Evolutionary conservation across 2,113 vertebrate species (phyloP).

Genomic region (Lampris incognitus): DNA sequence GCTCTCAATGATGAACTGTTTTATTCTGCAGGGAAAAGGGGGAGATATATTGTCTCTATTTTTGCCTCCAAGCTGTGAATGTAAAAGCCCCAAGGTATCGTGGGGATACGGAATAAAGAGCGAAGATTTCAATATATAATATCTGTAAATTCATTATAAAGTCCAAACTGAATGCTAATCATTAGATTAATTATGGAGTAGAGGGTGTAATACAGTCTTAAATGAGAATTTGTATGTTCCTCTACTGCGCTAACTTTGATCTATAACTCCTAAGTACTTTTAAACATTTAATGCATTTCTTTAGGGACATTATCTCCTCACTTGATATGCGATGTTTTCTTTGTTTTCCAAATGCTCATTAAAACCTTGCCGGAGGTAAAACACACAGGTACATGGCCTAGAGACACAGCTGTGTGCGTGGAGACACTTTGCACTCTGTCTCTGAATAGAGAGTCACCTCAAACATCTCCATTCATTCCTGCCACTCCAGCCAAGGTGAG

Average conservation of each 20-base stretch:
- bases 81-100: constrained; percentile 20
- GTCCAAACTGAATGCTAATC: constrained; percentile 59
- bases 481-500: constrained; percentile 21
- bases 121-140: constrained; percentile 27
- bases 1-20: constrained; percentile 16
- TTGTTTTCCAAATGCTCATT: constrained; percentile 77
- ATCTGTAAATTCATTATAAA: constrained; percentile 44
- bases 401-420: constrained; percentile 47
- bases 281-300: constrained; percentile 66
- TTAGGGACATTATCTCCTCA: constrained; percentile 52
- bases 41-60: constrained; percentile 21
- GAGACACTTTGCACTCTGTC: constrained; percentile 38
- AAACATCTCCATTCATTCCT: constrained; percentile 39
- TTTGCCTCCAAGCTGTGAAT: constrained; percentile 9
- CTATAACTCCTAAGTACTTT: constrained; percentile 57
- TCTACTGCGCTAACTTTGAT: constrained; percentile 59
- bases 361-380: constrained; percentile 67
- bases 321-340: constrained; percentile 61
- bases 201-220: constrained; percentile 23
- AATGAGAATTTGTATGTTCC: constrained; percentile 41
- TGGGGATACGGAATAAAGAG: constrained; percentile 30
- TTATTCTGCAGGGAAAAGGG: constrained; percentile 1
- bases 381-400: constrained; percentile 54
- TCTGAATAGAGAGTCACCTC: constrained; percentile 35
- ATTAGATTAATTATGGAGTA: constrained; percentile 58